Conservation (phyloP, 2,888 invertebrate genomes). For the Thalpophila matura region DNA sequence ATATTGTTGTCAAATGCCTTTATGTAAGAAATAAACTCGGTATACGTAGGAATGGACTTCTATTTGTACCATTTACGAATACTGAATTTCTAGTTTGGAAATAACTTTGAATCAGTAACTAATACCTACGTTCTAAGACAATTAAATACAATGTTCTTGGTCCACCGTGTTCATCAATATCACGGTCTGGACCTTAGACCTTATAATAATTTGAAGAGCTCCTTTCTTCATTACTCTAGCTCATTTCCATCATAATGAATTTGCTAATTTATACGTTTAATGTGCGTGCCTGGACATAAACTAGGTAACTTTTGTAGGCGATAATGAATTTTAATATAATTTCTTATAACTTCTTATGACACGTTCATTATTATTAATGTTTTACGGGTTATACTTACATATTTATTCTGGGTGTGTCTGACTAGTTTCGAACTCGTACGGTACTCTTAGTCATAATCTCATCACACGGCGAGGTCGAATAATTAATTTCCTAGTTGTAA, state of each 20-base stretch:
- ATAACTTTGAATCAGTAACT: background rate
- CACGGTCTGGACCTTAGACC: conserved; percentile 14
- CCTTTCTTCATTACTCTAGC: conserved; percentile 46
- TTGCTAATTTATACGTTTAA: conserved; percentile 41
- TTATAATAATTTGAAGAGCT: conserved; percentile 45
- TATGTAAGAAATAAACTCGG: conserved; percentile 60
- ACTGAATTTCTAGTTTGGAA: background rate
- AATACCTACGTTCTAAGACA: background rate
- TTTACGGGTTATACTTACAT: too few species aligned
- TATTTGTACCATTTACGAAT: conserved; percentile 25
- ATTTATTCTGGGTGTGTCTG: too few species aligned
- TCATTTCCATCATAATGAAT: conserved; percentile 53
- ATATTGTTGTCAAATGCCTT: conserved; percentile 67
- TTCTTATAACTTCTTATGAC: too few species aligned
- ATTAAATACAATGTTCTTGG: conserved; percentile 3
- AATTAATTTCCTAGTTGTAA: conserved; percentile 17
- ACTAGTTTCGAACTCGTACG: too few species aligned
- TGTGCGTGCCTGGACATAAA: conserved; percentile 36
- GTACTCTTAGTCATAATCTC: too few species aligned
- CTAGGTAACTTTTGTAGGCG: conserved; percentile 19
- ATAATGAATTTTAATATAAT: too few species aligned
- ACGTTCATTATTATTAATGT: too few species aligned
- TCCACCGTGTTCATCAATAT: conserved; percentile 39
- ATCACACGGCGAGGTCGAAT: too few species aligned
- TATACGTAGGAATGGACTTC: conserved; percentile 33